These are phyloP conservation scores for Ephialtes manifestator DNA, from an alignment of 2,888 invertebrate genomes.

Conservation along the genomic window DNA sequence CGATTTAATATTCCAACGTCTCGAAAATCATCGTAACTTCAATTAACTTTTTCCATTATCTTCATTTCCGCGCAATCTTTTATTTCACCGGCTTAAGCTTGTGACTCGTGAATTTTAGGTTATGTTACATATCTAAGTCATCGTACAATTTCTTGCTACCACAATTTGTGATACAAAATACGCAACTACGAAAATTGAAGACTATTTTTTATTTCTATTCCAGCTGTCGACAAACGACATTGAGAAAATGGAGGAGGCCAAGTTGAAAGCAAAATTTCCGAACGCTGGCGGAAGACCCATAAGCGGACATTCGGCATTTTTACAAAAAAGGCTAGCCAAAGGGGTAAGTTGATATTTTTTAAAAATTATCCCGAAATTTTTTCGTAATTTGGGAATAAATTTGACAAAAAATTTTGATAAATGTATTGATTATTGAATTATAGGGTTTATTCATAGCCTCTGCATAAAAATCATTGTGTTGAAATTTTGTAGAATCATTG, in stretches of 20 bases:
- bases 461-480: too few species aligned
- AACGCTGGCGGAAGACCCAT: slow-evolving; percentile 89
- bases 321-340: slow-evolving; percentile 97
- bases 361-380: slow-evolving; percentile 3
- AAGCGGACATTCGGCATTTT: slow-evolving; percentile 95
- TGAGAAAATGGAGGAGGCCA: slow-evolving; percentile 96
- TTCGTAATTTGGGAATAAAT: background rate
- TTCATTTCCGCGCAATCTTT: background rate
- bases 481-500: background rate
- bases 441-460: too few species aligned
- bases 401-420: too few species aligned
- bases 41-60: background rate
- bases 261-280: slow-evolving; percentile 96
- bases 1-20: slow-evolving; percentile 6
- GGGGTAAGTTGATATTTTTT: slow-evolving; percentile 89
- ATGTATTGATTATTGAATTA: too few species aligned
- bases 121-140: slow-evolving; percentile 23
- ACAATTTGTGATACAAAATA: background rate
- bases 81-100: background rate
- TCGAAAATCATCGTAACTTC: background rate
- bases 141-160: too few species aligned
- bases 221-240: slow-evolving; percentile 89
- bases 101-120: slow-evolving; percentile 24
- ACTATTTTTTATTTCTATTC: slow-evolving; percentile 69
- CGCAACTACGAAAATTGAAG: background rate